Evolutionary conservation across 2,797 vertebrate genomes (phyloP).

Genomic region (Oceanodroma leucorhoa): DNA sequence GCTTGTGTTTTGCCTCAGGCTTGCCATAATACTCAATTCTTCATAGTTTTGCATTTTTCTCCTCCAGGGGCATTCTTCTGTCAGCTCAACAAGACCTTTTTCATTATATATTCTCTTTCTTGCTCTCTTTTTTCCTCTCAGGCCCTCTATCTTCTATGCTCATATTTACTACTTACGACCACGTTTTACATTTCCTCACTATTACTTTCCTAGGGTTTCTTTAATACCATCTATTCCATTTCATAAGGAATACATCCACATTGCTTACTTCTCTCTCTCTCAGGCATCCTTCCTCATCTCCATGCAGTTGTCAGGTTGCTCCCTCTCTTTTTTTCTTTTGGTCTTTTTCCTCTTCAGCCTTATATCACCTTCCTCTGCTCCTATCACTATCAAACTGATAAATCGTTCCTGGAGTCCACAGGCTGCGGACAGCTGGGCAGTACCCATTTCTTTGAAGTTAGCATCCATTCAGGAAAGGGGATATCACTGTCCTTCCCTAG

Average conservation of each 20-base stretch:
- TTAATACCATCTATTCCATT: neutral
- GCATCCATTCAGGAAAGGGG: neutral
- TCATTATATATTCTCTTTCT: neutral
- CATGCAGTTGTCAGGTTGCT: rapidly evolving
- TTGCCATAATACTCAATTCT: neutral
- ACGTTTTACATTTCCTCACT: neutral
- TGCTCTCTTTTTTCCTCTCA: neutral
- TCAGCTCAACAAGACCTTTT: neutral
- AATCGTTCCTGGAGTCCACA: neutral
- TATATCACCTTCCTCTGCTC: neutral
- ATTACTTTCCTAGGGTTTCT: neutral
- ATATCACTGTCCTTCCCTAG: neutral
- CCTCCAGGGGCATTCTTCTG: neutral
- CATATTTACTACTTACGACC: neutral
- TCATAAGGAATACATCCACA: neutral
- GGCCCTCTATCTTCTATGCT: neutral
- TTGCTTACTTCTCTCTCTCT: neutral
- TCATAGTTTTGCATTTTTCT: neutral
- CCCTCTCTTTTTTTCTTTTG: neutral
- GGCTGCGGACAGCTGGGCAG: neutral
- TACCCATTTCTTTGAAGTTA: neutral
- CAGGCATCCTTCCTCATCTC: neutral
- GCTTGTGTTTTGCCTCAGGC: neutral
- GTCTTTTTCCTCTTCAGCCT: neutral
- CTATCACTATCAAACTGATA: neutral